Percentiles rank a stretch among this genome's conserved stretches.
phyloP scores from a whole-genome alignment of 2,797 vertebrate genomes.

The Ctenopoma multispine region DNA sequence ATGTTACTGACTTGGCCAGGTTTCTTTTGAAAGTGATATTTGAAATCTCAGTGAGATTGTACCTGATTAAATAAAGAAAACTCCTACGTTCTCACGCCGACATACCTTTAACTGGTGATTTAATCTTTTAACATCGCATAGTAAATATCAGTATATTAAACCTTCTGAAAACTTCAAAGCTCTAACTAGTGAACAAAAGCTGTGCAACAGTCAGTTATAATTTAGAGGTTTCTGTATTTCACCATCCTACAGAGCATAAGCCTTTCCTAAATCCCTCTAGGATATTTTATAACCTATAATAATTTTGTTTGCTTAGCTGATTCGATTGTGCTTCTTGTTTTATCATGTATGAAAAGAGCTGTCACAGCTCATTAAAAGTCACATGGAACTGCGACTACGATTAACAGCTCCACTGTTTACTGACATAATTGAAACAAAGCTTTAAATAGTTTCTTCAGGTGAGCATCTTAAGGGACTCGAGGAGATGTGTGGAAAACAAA shows the following conservation, averaged over 20 bases:
- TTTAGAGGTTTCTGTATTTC: not conserved
- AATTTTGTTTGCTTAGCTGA: not conserved
- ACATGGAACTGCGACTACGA: slow-evolving; percentile 28
- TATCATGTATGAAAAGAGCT: slow-evolving; percentile 20
- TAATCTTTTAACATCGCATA: no score
- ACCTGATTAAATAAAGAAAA: no score
- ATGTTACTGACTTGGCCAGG: no score
- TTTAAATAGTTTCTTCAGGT: slow-evolving; percentile 47
- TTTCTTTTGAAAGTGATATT: no score
- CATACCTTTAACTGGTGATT: no score
- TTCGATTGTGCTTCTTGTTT: not conserved
- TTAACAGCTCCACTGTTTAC: slow-evolving; percentile 29
- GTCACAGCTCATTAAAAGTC: slow-evolving; percentile 41
- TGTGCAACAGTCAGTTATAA: not conserved
- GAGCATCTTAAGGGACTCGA: slow-evolving; percentile 2
- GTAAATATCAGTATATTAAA: no score
- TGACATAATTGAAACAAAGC: slow-evolving; percentile 38
- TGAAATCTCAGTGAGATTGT: no score
- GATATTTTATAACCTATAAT: not conserved
- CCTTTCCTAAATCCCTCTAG: not conserved
- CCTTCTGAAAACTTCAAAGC: no score
- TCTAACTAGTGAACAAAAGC: not conserved
- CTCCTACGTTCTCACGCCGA: no score
- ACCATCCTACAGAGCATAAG: no score
- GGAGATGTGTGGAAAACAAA: slow-evolving; percentile 5